Evolutionary conservation across 1,140 invertebrate species (phyloP), one percentile per base, ranked within the genome.

Genomic region (Paraescarpia echinospica): DNA sequence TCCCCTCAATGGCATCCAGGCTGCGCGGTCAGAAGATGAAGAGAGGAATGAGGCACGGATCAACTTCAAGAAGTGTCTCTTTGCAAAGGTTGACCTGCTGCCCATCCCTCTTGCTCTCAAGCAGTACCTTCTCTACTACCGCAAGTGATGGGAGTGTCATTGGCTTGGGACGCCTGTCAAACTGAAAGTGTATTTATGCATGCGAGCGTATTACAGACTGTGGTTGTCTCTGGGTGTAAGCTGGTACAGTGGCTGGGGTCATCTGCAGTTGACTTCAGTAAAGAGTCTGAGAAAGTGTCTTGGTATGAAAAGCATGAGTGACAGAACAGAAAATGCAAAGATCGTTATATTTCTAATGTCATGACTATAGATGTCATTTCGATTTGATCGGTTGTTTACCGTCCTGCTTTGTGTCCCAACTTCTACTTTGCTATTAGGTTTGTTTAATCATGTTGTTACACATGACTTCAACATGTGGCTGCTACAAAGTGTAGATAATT

Each of bases 101-200:
- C 97, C 97, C 33, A 93, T 97, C 35, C 97, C 97, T 77, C 95
- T 95, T 31, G 94, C 96, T 33, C 94, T 97, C 89, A 97, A 97
- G 93, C 90, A 96, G 35, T 97, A 96, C 93, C 94, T 97, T 89
- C 97, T 97, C 94, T 97, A 97, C 93, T 96, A 97, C 93, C 94
- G 95, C 59, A 77, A 77, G 27, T 77, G 59, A 77, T 2, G 18
- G 27, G 48, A 51, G n/a, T n/a, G n/a, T n/a, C n/a, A n/a, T n/a
- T 41, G 41, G 4, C 41, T 41, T 6, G 4, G 41, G 12, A 41
- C 41, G 4, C 41, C 41, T 41, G 41, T 41, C 2, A 77, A 77
- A 77, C 59, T 77, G 59, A 77, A 77, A 1, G 59, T 27, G 41
- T 41, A 6, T 41, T 41, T 12, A 14, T 77, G 59, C 8, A 31